Conservation (phyloP, 2,888 invertebrate species). For the Eilema depressum region DNA sequence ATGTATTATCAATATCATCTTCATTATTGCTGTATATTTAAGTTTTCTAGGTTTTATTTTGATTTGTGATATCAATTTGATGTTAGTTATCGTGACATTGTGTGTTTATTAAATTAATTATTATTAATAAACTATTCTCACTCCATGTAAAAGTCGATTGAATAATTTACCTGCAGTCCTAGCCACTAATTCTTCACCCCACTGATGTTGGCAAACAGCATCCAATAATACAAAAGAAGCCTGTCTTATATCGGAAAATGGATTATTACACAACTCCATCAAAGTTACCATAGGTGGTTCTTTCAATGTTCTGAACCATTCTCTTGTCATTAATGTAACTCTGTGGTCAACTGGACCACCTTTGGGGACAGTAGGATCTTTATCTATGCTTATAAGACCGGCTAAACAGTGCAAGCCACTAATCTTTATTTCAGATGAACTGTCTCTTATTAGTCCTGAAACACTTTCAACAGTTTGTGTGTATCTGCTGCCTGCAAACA, state of each 20-base stretch:
- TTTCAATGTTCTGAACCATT: conserved; percentile 81
- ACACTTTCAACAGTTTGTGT: conserved; percentile 87
- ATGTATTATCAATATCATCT: neutral
- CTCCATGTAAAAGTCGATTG: neutral
- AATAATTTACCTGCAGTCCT: conserved; percentile 88
- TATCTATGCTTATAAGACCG: conserved; percentile 85
- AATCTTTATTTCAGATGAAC: conserved; percentile 89
- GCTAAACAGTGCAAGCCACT: conserved; percentile 89
- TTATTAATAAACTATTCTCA: neutral
- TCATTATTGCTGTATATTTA: neutral
- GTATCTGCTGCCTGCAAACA: conserved; percentile 70
- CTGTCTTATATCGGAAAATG: conserved; percentile 92
- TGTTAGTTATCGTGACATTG: neutral
- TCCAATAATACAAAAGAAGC: conserved; percentile 90
- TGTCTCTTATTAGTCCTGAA: conserved; percentile 86
- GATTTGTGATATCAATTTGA: neutral
- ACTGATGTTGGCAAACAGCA: conserved; percentile 90
- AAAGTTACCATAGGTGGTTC: conserved; percentile 86
- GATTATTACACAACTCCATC: conserved; percentile 89
- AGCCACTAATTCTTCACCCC: conserved; percentile 93
- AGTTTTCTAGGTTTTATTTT: neutral
- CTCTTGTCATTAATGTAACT: conserved; percentile 82
- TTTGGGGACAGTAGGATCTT: conserved; percentile 72
- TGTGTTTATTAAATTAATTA: neutral
- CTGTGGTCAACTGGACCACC: conserved; percentile 74